These are phyloP conservation scores for Hycleus phaleratus DNA, from an alignment of 1,140 invertebrate species.

Conservation along the genomic window DNA sequence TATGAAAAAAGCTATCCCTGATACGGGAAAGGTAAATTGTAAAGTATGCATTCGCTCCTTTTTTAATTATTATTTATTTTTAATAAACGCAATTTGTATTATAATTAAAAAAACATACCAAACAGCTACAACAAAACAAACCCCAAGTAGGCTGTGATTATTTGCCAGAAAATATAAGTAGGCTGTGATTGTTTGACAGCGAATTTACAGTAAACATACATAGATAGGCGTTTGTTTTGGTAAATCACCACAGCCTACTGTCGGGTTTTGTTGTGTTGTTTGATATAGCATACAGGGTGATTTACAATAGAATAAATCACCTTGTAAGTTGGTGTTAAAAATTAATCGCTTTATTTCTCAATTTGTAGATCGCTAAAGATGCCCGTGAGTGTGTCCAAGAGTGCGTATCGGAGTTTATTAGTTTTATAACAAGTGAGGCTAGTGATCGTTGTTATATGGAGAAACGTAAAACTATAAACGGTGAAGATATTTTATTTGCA, in stretches of 20 bases:
- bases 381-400: slow-evolving; percentile 99
- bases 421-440: slow-evolving; percentile 97
- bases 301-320: too few species aligned
- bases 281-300: too few species aligned
- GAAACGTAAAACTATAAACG: slow-evolving; percentile 98
- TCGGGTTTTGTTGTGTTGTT: too few species aligned
- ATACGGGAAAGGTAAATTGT: slow-evolving; percentile 78
- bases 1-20: slow-evolving; percentile 97
- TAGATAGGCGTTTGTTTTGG: too few species aligned
- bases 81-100: background rate
- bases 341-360: background rate
- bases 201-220: too few species aligned
- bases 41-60: slow-evolving; percentile 25
- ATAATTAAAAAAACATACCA: too few species aligned
- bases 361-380: slow-evolving; percentile 90
- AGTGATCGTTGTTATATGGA: slow-evolving; percentile 95
- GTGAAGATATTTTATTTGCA: slow-evolving; percentile 95
- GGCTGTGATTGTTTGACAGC: too few species aligned
- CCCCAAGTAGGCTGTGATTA: too few species aligned
- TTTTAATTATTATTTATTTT: background rate
- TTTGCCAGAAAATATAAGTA: too few species aligned
- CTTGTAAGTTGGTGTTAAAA: background rate
- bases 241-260: too few species aligned
- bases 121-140: too few species aligned
- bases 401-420: slow-evolving; percentile 99